Base-by-base conservation (phyloP, 37 sponge, comb jelly and placozoan species). In the Lycopodina hypogea region DNA sequence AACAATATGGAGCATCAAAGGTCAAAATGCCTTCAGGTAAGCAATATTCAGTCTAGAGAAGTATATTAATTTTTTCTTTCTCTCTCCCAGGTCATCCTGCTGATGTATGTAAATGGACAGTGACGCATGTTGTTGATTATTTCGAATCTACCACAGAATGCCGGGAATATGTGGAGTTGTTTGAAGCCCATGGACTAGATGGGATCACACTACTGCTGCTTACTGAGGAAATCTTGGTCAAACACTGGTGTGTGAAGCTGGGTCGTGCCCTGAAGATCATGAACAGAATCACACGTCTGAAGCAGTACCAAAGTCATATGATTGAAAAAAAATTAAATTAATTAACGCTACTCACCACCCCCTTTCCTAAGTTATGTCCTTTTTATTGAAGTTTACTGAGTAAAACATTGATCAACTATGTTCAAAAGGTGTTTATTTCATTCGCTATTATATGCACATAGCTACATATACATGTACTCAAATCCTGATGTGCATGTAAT, bases 251-350 rank as follows among this genome's bases (percentile, higher is more conserved):
- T 6, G 68, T 88, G 45, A 78, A 78, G 35, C 69, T 88, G 40
- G 89, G 89, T 2, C 79, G 77, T 3, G 80, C 84, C 2, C 61
- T 88, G 32, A 88, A 88, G 75, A 72, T 83, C 67, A 74, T 78
- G 78, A 65, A 19, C 14, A 80, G 71, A 11, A 80, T 86, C 4
- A 57, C 78, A 2, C 68, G 63, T 12, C 72, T 86, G 68, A 69
- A 73, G 42, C n/a, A 14, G 4, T 73, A 55, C 57, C 42, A 30
- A 30, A 33, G 53, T 37, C 42, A 70, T 23, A 11, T 8, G 22
- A 18, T 8, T n/a, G n/a, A 4, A 67, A 11, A 2, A 67, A 38
- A 30, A 30, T 7, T 3, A 26, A 23, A 24, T 21, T 23, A 62
- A 62, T 21, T 62, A 62, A 23, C 15, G 53, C 11, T n/a, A n/a